These are phyloP conservation scores for Styela clava DNA, from an alignment of 23 tunicate species.

Conservation along the genomic window DNA sequence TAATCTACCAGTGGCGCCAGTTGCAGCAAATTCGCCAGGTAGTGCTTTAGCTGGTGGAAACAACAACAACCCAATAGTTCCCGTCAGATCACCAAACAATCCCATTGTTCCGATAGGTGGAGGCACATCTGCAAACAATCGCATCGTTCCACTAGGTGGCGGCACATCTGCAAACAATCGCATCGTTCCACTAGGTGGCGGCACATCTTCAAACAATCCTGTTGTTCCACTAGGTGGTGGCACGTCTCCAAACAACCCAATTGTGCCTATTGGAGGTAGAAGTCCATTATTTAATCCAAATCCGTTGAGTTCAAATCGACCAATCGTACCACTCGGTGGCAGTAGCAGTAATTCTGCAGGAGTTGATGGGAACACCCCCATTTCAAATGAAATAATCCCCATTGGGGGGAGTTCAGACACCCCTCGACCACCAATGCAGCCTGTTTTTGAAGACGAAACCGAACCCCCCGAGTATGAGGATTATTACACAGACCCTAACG, in stretches of 20 bases:
- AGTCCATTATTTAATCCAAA: neutral
- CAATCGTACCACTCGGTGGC: neutral
- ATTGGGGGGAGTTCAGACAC: neutral
- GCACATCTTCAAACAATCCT: neutral
- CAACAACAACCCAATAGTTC: too few species aligned
- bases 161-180: neutral
- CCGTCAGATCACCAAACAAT: neutral
- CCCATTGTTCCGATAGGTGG: neutral
- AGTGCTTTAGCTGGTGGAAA: neutral
- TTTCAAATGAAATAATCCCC: neutral
- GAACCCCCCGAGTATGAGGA: neutral
- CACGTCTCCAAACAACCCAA: neutral
- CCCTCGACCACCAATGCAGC: neutral
- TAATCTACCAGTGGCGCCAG: too few species aligned
- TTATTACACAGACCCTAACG: neutral
- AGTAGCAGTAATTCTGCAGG: neutral
- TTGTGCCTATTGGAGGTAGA: neutral
- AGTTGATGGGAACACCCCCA: neutral
- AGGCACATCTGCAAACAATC: neutral
- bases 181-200: neutral
- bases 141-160: slow-evolving; percentile 5
- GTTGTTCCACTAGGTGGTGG: slow-evolving; percentile 6
- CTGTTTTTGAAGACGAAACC: slow-evolving; percentile 3
- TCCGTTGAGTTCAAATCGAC: neutral
- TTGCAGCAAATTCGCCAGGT: neutral